Evolutionary conservation across 2,888 invertebrate species (phyloP), one percentile per base, ranked within the genome.

Genomic region (Acronicta psi): DNA sequence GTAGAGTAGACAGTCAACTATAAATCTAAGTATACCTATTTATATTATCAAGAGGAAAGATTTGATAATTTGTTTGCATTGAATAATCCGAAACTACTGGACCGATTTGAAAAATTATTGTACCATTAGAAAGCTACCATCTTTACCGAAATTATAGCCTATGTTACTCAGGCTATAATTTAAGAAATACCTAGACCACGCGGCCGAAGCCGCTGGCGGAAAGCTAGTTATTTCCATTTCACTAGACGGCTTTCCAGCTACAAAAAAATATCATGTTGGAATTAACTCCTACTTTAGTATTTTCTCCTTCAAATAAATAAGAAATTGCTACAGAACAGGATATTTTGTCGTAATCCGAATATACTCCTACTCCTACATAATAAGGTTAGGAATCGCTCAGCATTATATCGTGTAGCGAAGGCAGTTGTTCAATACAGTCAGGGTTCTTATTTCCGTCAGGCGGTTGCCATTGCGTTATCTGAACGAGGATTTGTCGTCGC

Each of bases 401-500:
- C 34, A 17, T 16, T 42, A 52, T 50, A 55, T 64, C 16, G 31
- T 57, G 50, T 70, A 61, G 53, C 62, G 29, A 58, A 76, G 59
- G 61, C 58, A 59, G 53, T 68, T 47, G 69, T 69, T 63, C 53
- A 59, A 66, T 78, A 58, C 50, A 59, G 53, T 29, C 59, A 59
- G 55, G 60, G 53, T 62, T 75, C 73, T 79, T 73, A 76, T 83
- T 81, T 83, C 83, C 83, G 81, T 71, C 73, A 66, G 74, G 63
- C 71, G 73, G 73, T 77, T 64, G 73, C 59, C 69, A 74, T 69
- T 67, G 73, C 72, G 69, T 73, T 81, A 79, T 81, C 80, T 74
- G 62, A 57, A 59, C 60, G 63, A 69, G 79, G 75, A 80, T 80
- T 85, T 81, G 80, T 82, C 79, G 81, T 79, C 80, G 73, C 73